These are phyloP conservation scores for Mesorhabditis spiculigera DNA, from an alignment of 2,888 invertebrate species.

Conservation along the genomic window DNA sequence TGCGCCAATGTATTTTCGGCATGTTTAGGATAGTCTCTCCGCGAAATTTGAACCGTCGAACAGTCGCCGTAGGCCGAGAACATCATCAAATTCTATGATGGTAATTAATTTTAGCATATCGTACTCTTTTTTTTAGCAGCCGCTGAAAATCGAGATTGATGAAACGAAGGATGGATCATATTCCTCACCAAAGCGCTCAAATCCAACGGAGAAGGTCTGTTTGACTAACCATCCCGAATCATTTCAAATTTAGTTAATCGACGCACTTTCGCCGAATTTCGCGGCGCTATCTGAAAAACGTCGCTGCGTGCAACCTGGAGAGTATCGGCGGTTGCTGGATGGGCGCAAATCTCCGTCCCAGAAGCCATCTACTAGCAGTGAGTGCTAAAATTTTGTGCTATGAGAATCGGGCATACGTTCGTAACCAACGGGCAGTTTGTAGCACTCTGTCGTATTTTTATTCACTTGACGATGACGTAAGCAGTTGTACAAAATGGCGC, in stretches of 20 bases:
- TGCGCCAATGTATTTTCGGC: neutral
- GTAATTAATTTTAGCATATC: neutral
- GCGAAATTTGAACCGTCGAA: neutral
- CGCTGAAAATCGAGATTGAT: neutral
- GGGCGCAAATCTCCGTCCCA: conserved; percentile 6
- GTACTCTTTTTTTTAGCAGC: neutral
- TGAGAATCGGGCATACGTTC: no score
- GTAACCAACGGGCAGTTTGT: no score
- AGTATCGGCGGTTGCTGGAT: conserved; percentile 26
- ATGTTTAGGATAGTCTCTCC: neutral
- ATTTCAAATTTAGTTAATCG: conserved; percentile 19
- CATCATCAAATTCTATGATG: neutral
- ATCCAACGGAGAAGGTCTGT: neutral
- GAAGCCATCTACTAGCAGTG: conserved; percentile 2
- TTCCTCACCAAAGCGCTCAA: neutral
- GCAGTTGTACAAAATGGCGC: no score
- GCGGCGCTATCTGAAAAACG: conserved; percentile 30
- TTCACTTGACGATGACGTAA: no score
- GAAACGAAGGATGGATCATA: neutral
- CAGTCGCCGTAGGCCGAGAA: conserved; percentile 1
- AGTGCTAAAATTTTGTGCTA: no score
- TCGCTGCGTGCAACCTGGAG: conserved; percentile 29
- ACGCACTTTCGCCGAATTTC: conserved; percentile 45
- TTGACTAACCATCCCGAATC: neutral
- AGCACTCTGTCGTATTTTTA: no score